Percentiles rank a stretch among this genome's conserved stretches.
phyloP scores from a whole-genome alignment of 1,140 invertebrate species.

The Nomia melanderi region DNA sequence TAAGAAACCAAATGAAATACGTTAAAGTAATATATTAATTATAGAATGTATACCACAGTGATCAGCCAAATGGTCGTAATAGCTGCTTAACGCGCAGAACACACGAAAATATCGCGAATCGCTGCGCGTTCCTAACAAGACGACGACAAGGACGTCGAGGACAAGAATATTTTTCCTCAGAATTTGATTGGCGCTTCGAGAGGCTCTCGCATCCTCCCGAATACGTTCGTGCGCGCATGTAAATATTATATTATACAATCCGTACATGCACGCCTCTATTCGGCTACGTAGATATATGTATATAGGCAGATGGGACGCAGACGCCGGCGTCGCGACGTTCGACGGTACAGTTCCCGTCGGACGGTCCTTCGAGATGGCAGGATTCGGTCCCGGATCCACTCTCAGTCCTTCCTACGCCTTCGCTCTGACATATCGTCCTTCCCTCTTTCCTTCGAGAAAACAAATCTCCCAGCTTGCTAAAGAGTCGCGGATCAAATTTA shows the following conservation, averaged over 20 bases:
- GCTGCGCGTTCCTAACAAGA: constrained; percentile 3
- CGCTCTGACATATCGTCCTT: constrained; percentile 58
- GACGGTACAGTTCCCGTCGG: constrained; percentile 79
- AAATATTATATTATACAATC: constrained; percentile 58
- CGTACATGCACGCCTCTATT: constrained; percentile 46
- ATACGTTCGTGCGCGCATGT: constrained; percentile 50
- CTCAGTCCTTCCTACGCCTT: constrained; percentile 73
- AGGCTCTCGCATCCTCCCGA: constrained; percentile 34
- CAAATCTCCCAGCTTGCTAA: too few species aligned
- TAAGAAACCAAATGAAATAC: too few species aligned
- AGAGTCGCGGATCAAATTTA: neutral
- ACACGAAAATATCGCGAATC: too few species aligned
- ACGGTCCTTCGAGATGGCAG: constrained; percentile 77
- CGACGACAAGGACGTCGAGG: constrained; percentile 20
- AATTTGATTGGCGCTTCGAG: constrained; percentile 35
- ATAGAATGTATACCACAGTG: too few species aligned
- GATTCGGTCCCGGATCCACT: constrained; percentile 63
- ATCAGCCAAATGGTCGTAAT: neutral
- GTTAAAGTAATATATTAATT: too few species aligned
- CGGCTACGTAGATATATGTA: constrained; percentile 36
- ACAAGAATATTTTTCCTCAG: constrained; percentile 28
- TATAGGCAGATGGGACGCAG: constrained; percentile 74
- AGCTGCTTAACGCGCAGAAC: neutral
- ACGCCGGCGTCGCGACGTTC: constrained; percentile 79
- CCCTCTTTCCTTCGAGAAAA: constrained; percentile 30